Percentiles rank a stretch among this genome's conserved stretches.
These are phyloP conservation scores for Gopherus flavomarginatus DNA, from an alignment of 2,113 vertebrate species.

Conservation along the genomic window DNA sequence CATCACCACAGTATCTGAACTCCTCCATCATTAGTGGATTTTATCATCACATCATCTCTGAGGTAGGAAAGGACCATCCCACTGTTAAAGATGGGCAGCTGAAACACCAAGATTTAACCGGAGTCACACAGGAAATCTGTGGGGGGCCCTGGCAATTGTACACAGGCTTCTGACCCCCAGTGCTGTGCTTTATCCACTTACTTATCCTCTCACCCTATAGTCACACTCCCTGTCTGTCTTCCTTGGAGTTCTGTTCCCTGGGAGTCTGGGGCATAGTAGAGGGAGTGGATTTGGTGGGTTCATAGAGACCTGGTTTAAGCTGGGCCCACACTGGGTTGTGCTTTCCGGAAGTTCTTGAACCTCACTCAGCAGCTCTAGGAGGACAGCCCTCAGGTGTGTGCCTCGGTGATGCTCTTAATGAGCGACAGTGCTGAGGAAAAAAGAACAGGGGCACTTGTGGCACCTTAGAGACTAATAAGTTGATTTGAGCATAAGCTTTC, in stretches of 20 bases:
- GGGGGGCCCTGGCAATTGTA: accelerated
- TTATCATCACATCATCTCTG: accelerated
- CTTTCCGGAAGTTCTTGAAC: neutral
- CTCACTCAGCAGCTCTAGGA: neutral
- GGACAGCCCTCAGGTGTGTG: neutral
- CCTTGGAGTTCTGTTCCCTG: neutral
- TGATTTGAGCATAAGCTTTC: too few relatives aligned
- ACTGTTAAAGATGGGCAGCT: neutral
- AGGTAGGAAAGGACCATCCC: neutral
- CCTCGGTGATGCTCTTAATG: neutral
- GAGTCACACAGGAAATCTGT: neutral
- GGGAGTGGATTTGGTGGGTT: neutral
- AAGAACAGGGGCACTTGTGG: too few relatives aligned
- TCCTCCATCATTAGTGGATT: neutral
- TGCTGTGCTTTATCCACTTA: accelerated
- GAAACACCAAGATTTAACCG: neutral
- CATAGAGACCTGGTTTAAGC: neutral
- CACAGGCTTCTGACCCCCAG: neutral
- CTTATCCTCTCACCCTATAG: neutral
- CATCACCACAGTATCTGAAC: neutral
- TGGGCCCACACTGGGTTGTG: neutral
- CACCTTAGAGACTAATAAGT: too few relatives aligned
- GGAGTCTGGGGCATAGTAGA: neutral
- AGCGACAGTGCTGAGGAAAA: neutral
- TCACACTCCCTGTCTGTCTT: accelerated